phyloP scores from a whole-genome alignment of 2,113 vertebrate genomes.

The Caranx melampygus region DNA sequence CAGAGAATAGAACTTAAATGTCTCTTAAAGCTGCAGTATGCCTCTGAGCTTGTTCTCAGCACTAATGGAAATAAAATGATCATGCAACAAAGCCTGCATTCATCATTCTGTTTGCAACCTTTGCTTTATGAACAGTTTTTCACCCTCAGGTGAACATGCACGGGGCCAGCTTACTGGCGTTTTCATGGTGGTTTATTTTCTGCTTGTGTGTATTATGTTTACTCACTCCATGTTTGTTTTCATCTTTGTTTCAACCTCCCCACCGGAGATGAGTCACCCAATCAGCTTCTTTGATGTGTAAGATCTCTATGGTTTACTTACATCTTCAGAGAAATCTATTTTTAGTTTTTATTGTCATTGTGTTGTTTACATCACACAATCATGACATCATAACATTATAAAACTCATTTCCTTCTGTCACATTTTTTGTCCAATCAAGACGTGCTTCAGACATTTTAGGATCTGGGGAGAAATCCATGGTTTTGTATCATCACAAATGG shows the following conservation, averaged over 20 bases:
- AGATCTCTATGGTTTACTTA: background rate
- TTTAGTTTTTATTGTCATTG: background rate
- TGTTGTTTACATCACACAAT: background rate
- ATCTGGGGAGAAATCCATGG: background rate
- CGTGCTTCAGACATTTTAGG: background rate
- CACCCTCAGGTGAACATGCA: background rate
- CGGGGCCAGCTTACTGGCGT: background rate
- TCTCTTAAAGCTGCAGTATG: constrained; percentile 42
- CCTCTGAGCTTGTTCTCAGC: constrained; percentile 52
- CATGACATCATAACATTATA: background rate
- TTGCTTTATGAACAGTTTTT: background rate
- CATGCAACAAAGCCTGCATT: constrained; percentile 47
- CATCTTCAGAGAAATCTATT: background rate
- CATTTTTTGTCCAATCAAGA: background rate
- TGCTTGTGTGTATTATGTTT: background rate
- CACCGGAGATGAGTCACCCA: too few species aligned
- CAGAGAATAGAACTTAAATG: constrained; percentile 13
- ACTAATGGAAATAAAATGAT: constrained; percentile 75
- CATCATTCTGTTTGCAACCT: constrained; percentile 3
- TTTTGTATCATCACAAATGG: background rate
- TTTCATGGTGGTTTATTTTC: background rate
- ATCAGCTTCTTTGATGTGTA: background rate
- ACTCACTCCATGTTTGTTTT: background rate
- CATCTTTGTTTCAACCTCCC: background rate
- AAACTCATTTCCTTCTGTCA: background rate